A percentile compares a stretch with the other conserved stretches of the same genome.
Evolutionary conservation across 1,140 invertebrate species (phyloP).

Genomic region (Arctopsyche grandis): DNA sequence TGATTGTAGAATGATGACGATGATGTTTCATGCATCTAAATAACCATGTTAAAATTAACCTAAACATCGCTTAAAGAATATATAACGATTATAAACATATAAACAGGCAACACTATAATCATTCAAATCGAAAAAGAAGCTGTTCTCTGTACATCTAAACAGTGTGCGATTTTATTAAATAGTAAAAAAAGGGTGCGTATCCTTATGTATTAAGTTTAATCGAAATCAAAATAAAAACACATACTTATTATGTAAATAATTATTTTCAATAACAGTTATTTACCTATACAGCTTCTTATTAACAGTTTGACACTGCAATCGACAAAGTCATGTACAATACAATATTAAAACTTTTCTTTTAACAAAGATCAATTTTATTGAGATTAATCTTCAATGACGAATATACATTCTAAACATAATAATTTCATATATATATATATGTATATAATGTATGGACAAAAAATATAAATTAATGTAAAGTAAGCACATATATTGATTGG

Average conservation of each 20-base stretch:
- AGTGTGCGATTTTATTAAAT: conserved; percentile 32
- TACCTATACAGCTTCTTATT: conserved; percentile 33
- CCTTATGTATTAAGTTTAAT: not conserved
- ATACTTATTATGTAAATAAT: conserved; percentile 25
- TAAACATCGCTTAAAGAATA: not conserved
- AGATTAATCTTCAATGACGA: conserved; percentile 37
- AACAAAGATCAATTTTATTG: conserved; percentile 46
- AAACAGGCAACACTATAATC: conserved; percentile 41
- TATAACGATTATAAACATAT: conserved; percentile 19
- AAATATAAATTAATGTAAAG: conserved; percentile 30
- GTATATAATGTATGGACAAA: conserved; percentile 38
- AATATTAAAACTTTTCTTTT: conserved; percentile 18
- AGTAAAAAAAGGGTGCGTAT: not conserved
- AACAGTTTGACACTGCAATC: conserved; percentile 5
- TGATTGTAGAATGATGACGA: conserved; percentile 20
- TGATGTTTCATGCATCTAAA: conserved; percentile 42
- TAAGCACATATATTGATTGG: conserved; percentile 39
- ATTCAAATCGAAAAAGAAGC: conserved; percentile 30
- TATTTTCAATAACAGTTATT: conserved; percentile 35
- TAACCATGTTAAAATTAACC: not conserved
- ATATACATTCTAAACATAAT: conserved; percentile 41
- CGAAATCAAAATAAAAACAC: conserved; percentile 10
- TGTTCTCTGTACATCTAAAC: conserved; percentile 19
- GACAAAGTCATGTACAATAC: not conserved
- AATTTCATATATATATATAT: conserved; percentile 25